These are phyloP conservation scores for Tokudaia tokunoshimensis DNA, from an alignment of 2,797 vertebrate species.

Conservation along the genomic window DNA sequence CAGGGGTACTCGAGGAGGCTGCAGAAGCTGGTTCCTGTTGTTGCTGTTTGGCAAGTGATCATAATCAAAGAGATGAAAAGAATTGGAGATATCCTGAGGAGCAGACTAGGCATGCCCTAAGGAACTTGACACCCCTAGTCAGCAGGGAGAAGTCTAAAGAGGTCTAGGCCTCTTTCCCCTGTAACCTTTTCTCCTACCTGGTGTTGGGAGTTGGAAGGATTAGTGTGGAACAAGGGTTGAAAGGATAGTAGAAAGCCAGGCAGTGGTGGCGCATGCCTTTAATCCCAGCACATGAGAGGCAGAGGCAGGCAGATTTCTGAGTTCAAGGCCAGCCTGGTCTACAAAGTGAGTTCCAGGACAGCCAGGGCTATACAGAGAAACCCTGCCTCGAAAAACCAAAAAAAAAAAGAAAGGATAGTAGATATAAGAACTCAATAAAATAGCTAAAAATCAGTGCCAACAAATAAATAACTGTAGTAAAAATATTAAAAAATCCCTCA, in stretches of 20 bases:
- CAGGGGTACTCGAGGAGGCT: neutral
- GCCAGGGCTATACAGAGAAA: too few species aligned
- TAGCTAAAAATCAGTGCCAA: neutral
- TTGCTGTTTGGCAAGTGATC: neutral
- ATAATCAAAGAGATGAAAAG: neutral
- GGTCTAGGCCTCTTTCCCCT: neutral
- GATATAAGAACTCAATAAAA: neutral
- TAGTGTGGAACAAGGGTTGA: neutral
- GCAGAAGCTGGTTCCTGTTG: neutral
- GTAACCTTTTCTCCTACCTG: neutral
- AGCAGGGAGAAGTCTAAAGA: neutral
- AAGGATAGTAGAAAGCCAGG: neutral
- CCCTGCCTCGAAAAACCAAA: too few species aligned
- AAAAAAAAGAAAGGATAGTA: neutral
- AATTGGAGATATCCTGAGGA: neutral
- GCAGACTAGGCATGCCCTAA: neutral
- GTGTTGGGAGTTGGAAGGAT: neutral
- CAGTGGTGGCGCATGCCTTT: too few species aligned
- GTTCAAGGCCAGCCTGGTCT: too few species aligned
- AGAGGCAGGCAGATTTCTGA: too few species aligned
- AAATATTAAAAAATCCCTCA: neutral
- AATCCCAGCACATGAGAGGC: too few species aligned
- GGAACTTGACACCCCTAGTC: neutral
- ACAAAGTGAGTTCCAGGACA: too few species aligned
- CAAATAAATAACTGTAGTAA: neutral